Percentiles rank a stretch among this genome's conserved stretches.
Evolutionary conservation across 2,888 invertebrate genomes (phyloP).

Genomic region (Gymnosoma rotundatum): DNA sequence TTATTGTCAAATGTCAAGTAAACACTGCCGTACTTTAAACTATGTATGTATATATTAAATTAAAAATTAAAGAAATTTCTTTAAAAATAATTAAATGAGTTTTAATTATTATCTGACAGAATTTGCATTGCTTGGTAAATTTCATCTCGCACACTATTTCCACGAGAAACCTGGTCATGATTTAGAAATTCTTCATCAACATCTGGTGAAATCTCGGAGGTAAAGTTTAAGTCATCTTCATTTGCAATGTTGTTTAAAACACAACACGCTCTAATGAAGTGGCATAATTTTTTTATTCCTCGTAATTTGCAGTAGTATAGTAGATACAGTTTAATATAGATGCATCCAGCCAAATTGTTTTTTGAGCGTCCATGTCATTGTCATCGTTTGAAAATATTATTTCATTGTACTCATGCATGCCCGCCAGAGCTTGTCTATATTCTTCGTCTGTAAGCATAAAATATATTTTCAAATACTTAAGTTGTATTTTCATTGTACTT

Average conservation of each 20-base stretch:
- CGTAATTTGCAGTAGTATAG: too few relatives aligned
- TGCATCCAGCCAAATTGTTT: not conserved
- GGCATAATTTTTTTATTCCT: too few relatives aligned
- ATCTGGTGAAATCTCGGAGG: constrained; percentile 15
- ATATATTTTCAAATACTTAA: not conserved
- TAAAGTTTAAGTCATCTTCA: not conserved
- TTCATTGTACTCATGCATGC: constrained; percentile 1
- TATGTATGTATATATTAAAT: too few relatives aligned
- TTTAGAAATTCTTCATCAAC: constrained; percentile 13
- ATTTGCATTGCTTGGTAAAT: constrained; percentile 28
- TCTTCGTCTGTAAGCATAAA: constrained; percentile 8
- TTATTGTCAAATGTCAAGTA: too few relatives aligned
- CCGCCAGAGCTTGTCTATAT: not conserved
- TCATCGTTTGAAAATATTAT: constrained; percentile 1
- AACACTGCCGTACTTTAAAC: too few relatives aligned
- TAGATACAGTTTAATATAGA: too few relatives aligned
- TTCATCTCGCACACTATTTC: constrained; percentile 8
- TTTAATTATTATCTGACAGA: constrained; percentile 33
- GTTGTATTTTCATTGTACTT: not conserved
- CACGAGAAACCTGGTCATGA: constrained; percentile 10
- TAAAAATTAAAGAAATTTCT: constrained; percentile 1
- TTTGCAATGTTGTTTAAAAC: too few relatives aligned
- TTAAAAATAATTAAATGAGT: constrained; percentile 10
- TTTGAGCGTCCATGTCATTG: not conserved
- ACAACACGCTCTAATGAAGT: too few relatives aligned